A percentile compares a stretch with the other conserved stretches of the same genome.
These are phyloP conservation scores for Bembecia ichneumoniformis DNA, from an alignment of 2,888 invertebrate genomes.

Conservation along the genomic window DNA sequence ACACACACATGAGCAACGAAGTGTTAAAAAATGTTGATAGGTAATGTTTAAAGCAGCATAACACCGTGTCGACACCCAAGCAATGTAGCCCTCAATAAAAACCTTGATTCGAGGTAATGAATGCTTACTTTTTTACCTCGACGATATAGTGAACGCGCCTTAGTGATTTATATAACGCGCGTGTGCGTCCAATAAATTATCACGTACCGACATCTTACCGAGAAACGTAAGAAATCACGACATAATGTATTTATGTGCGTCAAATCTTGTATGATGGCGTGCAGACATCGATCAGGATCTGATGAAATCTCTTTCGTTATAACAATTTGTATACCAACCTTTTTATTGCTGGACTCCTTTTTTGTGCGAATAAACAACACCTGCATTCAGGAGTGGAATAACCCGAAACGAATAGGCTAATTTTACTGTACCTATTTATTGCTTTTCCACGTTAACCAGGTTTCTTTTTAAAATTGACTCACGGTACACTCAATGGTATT, in stretches of 20 bases:
- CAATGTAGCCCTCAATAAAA: conserved; percentile 3
- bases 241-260: conserved; percentile 3
- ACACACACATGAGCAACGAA: too few species aligned
- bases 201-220: conserved; percentile 13
- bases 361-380: too few species aligned
- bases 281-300: conserved; percentile 10
- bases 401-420: too few species aligned
- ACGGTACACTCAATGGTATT: too few species aligned
- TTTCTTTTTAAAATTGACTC: too few species aligned
- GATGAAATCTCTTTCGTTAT: conserved; percentile 8
- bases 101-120: conserved; percentile 7
- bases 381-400: too few species aligned
- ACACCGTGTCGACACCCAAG: conserved; percentile 10
- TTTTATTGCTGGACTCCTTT: not conserved
- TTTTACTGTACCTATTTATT: too few species aligned
- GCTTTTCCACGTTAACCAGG: too few species aligned
- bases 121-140: conserved; percentile 11
- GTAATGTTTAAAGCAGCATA: not conserved
- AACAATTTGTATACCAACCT: not conserved
- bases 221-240: conserved; percentile 7
- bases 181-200: conserved; percentile 13
- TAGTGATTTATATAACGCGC: conserved; percentile 14
- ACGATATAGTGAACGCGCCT: conserved; percentile 14
- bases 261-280: conserved; percentile 4
- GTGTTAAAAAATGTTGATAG: too few species aligned